These are phyloP conservation scores for Drosophila quinaria DNA, from an alignment of 2,888 invertebrate genomes.

Conservation along the genomic window DNA sequence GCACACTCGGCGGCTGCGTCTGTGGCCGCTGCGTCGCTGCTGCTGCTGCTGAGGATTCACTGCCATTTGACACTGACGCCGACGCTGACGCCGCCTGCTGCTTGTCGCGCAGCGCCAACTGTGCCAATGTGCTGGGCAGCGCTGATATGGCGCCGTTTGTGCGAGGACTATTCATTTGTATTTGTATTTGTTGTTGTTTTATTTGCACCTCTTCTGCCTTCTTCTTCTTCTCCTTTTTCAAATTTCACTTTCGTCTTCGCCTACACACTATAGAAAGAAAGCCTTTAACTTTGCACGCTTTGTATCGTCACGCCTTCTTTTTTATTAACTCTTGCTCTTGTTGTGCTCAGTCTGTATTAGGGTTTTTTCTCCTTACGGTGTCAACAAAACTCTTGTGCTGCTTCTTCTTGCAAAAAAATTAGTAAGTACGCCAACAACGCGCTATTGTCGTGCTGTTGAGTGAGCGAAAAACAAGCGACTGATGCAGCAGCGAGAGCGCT, in stretches of 20 bases:
- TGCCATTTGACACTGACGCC: conserved; percentile 69
- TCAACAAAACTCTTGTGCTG: conserved; percentile 67
- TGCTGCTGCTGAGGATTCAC: conserved; percentile 51
- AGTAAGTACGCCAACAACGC: conserved; percentile 62
- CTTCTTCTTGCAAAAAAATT: conserved; percentile 59
- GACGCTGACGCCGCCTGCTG: conserved; percentile 76
- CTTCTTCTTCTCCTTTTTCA: conserved; percentile 9
- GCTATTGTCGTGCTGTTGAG: conserved; percentile 64
- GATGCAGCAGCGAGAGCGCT: conserved; percentile 52
- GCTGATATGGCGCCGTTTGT: conserved; percentile 79
- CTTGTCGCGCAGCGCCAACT: conserved; percentile 82
- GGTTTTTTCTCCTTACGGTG: conserved; percentile 58
- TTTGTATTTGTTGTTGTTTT: conserved; percentile 13
- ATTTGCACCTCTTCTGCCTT: neutral
- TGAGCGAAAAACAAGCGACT: conserved; percentile 73
- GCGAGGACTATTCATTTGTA: conserved; percentile 81
- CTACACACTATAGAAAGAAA: conserved; percentile 18
- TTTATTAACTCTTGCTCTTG: conserved; percentile 32
- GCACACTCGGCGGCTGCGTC: conserved; percentile 76
- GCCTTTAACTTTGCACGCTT: conserved; percentile 46
- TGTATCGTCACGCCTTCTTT: conserved; percentile 58
- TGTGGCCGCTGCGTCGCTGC: conserved; percentile 69
- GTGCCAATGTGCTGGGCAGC: conserved; percentile 80
- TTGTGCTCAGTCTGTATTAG: conserved; percentile 42
- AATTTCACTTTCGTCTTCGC: conserved; percentile 51